Evolutionary conservation across 2,888 invertebrate genomes (phyloP), one percentile per base, ranked within the genome.

Genomic region (Patella depressa): DNA sequence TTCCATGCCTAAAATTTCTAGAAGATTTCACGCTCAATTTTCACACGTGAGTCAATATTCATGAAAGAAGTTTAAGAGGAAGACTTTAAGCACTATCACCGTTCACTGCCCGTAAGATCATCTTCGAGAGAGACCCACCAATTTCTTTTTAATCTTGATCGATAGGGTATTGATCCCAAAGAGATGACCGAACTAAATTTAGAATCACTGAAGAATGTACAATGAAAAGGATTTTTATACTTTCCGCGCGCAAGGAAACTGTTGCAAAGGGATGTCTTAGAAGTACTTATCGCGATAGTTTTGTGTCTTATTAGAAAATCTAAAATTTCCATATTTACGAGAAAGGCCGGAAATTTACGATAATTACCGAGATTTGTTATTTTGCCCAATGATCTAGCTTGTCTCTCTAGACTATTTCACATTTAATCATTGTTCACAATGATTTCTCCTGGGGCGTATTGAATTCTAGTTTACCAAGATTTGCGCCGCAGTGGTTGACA

Each of bases 341-440:
- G 65, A n/a, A 65, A 65, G 12, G 65, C 24, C 65, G 65, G 19
- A 5, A 65, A 65, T 19, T 65, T 65, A 65, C 65, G 65, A 19
- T 65, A 65, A 24, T 19, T 65, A 24, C 19, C 65, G 65, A 65
- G 65, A 65, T 65, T 65, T 65, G 65, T 65, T 65, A 65, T 24
- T 65, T 65, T 65, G 65, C 24, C 19, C 65, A 65, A 65, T 65
- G 65, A 65, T 19, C 19, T 65, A 24, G 65, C 24, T 65, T 19
- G 3, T 65, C 65, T 65, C 65, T 12, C 14, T 12, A 65, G 65
- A 65, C 65, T 65, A 65, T 19, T 65, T 65, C 65, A 24, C 65
- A 65, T 65, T 65, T 65, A 65, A 65, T 65, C 65, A 65, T 65
- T 65, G 19, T 65, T 65, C 65, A 65, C 65, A 19, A 24, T 65